Evolutionary conservation across 53 echinoderm and acorn worm species (phyloP), one percentile per base, ranked within the genome.

Genomic region (Zoroaster sp.): DNA sequence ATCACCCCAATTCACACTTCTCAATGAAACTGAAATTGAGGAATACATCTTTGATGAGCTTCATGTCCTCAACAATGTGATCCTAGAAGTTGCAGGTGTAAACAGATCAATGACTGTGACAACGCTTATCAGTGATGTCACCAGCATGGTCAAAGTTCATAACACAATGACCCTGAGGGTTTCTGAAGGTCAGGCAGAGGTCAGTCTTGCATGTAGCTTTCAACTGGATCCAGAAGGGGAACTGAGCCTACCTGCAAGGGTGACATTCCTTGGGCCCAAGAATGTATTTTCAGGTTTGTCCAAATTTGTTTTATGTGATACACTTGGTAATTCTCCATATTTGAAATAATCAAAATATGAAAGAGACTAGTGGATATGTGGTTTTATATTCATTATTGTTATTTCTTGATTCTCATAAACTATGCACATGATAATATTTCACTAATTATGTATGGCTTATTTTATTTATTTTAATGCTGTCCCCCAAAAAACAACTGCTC

Each of bases 161-260:
- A 89, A 94, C 75, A 91, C 88, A 33, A 96, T 96, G 96, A 86
- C 89, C 32, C 82, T 96, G 44, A 92, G 94, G 70, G 44, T 96
- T 36, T 91, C 91, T 32, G 91, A 89, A 36, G 82, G 83, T 30
- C 80, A 89, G 38, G 72, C 83, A 40, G 77, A 88, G 35, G 86
- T 89, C 40, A 40, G 59, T 21, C 89, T 96, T 63, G 73, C 72
- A 12, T 94, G 96, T 53, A 96, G 96, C 82, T 94, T 94, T 81
- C 63, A 92, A 1, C 71, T 96, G 7, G 89, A 88, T 35, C 75
- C 90, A 42, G 74, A 86, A 30, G 96, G 96, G 75, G 96, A 96
- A 41, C 87, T 96, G 8, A 85, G 90, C 21, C 91, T 96, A 15
- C 96, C 96, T 55, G 77, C 93, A 5, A 94, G 93, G 69, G 94